Base-by-base conservation (phyloP, 2,113 vertebrate species). In the Athene cunicularia region DNA sequence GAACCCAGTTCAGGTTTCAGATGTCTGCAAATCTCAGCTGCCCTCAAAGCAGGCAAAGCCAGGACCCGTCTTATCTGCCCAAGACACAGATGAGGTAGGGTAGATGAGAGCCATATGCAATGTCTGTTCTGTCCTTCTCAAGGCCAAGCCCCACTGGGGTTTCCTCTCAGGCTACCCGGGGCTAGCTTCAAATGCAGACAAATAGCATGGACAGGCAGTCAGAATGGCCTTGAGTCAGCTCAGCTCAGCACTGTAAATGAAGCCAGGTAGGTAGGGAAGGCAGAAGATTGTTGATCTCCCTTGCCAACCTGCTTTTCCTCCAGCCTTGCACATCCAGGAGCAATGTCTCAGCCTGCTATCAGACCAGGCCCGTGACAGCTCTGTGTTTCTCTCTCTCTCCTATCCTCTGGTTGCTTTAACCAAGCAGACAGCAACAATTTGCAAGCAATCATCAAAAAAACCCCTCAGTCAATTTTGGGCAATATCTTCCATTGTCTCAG, bases 81-180 rank as follows among this genome's bases (percentile, higher is more conserved):
- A 6, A 33, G 30, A 24, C 0, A 1, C 1, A 63, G 45, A 24
- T 0, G 4, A 64, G 45, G 37, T 2, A 16, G 45, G 64, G 49
- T 2, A 56, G 47, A 49, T 2, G 2, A 26, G 52, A 14, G 23
- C 11, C 22, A 22, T 1, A 19, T 14, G 15, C 39, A 73, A 5
- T 7, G 15, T 33, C 49, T 41, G 63, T 50, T 37, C 62, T 30
- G 13, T 12, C 12, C 32, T 33, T 85, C 43, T 26, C n/a, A 18
- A 75, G 12, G 55, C 17, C 37, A 55, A 90, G 15, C 22, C 23
- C 24, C 24, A 6, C 30, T 7, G 11, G 7, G 6, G 33, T 56
- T 79, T 88, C 19, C 13, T 59, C 56, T 59, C 37, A 39, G 35
- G 9, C 27, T 30, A 41, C 30, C 16, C 35, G 41, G 12, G 9